These are phyloP conservation scores for Tragelaphus strepsiceros DNA, from an alignment of 2,113 vertebrate species.

Conservation along the genomic window DNA sequence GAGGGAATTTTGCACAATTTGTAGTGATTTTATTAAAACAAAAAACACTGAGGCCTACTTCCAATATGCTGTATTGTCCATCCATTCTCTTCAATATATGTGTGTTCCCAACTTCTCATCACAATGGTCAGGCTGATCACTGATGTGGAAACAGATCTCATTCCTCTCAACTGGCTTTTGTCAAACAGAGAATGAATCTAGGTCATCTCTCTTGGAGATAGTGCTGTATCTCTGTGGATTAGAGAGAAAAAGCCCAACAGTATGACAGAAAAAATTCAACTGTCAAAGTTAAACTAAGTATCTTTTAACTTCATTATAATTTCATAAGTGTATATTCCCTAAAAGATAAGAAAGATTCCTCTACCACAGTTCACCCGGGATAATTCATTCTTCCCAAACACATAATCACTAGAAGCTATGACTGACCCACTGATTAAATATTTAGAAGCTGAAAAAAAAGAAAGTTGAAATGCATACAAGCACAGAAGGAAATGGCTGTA, in stretches of 20 bases:
- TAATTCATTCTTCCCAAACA: constrained; percentile 17
- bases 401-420: neutral
- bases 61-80: constrained; percentile 25
- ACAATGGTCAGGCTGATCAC: constrained; percentile 45
- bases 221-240: constrained; percentile 50
- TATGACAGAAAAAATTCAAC: constrained; percentile 43
- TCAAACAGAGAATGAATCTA: constrained; percentile 54
- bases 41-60: neutral
- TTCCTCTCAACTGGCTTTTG: constrained; percentile 55
- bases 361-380: neutral
- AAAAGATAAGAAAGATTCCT: constrained; percentile 27
- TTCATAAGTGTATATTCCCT: constrained; percentile 12
- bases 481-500: neutral
- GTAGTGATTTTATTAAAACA: constrained; percentile 30
- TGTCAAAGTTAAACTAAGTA: constrained; percentile 30
- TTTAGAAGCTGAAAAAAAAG: neutral
- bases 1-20: neutral
- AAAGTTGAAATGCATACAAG: constrained; percentile 15
- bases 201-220: constrained; percentile 47
- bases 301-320: constrained; percentile 36
- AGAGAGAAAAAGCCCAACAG: constrained; percentile 42
- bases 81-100: neutral
- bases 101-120: constrained; percentile 17
- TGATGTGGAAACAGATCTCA: constrained; percentile 40
- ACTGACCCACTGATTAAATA: constrained; percentile 35